A percentile compares a stretch with the other conserved stretches of the same genome.
These are phyloP conservation scores for Scaptomyza montana DNA, from an alignment of 1,140 invertebrate genomes.

Conservation along the genomic window DNA sequence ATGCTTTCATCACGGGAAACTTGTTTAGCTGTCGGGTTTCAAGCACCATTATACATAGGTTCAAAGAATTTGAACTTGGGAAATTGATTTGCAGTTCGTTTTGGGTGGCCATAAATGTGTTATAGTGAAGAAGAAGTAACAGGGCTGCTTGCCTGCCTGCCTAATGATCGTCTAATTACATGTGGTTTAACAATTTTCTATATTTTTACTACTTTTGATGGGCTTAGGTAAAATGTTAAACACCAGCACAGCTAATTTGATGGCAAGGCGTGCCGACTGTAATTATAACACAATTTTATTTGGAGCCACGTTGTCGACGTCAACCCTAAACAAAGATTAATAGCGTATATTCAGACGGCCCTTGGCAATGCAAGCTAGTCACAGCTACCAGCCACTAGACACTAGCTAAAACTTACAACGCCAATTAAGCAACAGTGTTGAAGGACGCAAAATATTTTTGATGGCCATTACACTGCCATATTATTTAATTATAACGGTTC, in stretches of 20 bases:
- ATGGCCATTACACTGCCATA: slow-evolving; percentile 30
- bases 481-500: slow-evolving; percentile 53
- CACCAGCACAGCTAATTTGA: slow-evolving; percentile 37
- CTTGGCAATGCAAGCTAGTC: slow-evolving; percentile 16
- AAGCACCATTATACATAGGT: slow-evolving; percentile 1
- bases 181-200: slow-evolving; percentile 58
- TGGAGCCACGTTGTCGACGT: slow-evolving; percentile 41
- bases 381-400: slow-evolving; percentile 4
- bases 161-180: slow-evolving; percentile 73
- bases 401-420: slow-evolving; percentile 7
- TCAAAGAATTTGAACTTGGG: slow-evolving; percentile 34
- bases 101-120: slow-evolving; percentile 34
- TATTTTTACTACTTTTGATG: slow-evolving; percentile 72
- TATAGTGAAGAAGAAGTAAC: slow-evolving; percentile 23
- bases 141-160: slow-evolving; percentile 17
- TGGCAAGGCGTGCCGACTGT: slow-evolving; percentile 48
- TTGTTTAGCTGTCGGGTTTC: slow-evolving; percentile 5
- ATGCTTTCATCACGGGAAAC: slow-evolving; percentile 19
- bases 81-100: slow-evolving; percentile 27
- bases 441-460: slow-evolving; percentile 10
- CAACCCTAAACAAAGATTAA: slow-evolving; percentile 67
- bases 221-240: slow-evolving; percentile 36
- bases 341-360: slow-evolving; percentile 49
- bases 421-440: slow-evolving; percentile 6
- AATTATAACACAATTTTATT: slow-evolving; percentile 80